A percentile compares a stretch with the other conserved stretches of the same genome.
phyloP scores from a whole-genome alignment of 37 sponge, comb jelly and placozoan genomes.

The Oopsacas minuta region DNA sequence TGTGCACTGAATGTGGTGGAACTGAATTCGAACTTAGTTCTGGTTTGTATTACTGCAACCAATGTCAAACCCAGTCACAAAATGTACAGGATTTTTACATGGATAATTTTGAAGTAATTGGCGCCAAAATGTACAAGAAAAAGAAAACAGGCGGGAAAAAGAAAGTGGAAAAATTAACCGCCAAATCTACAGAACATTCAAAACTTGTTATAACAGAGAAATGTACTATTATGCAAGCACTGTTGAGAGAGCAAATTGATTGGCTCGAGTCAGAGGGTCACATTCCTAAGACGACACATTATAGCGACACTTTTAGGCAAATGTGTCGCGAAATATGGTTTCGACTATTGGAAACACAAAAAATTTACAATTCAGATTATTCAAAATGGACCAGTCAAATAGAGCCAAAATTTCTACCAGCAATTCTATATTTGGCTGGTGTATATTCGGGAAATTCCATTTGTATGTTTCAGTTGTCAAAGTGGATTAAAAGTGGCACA shows the following conservation, averaged over 20 bases:
- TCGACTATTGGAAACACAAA: not conserved
- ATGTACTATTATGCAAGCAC: not conserved
- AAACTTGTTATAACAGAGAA: not conserved
- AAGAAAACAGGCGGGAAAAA: not conserved
- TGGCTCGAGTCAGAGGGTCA: not conserved
- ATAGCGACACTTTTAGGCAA: not conserved
- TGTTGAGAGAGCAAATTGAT: constrained; percentile 13
- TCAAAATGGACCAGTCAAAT: not conserved
- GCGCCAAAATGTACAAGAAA: not conserved
- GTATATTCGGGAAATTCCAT: not conserved
- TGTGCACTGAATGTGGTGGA: not conserved
- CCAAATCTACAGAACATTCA: not conserved
- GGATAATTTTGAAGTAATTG: not conserved
- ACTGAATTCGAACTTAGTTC: not conserved
- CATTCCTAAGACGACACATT: not conserved
- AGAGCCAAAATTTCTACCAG: not conserved
- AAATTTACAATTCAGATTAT: not conserved
- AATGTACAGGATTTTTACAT: not conserved
- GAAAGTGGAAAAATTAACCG: not conserved
- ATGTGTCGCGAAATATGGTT: not conserved
- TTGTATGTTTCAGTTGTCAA: not conserved
- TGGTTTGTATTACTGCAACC: not conserved
- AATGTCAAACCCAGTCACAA: not conserved
- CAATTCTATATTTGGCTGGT: not conserved
- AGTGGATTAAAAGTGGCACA: not conserved